phyloP scores from a whole-genome alignment of 2,797 vertebrate genomes.

The Aplochiton taeniatus region DNA sequence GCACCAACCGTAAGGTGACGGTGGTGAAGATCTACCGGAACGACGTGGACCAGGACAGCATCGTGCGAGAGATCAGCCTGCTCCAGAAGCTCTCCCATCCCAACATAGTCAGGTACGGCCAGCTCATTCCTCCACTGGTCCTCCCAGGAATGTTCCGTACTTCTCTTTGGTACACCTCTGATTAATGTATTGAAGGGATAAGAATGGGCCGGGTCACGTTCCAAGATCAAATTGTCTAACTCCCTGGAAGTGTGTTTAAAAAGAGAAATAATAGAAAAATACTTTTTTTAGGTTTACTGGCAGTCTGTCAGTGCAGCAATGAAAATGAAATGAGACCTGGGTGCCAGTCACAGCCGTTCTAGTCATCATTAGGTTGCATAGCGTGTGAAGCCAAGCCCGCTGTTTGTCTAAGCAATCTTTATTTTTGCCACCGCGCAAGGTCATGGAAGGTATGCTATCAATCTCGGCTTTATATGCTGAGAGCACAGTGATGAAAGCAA shows the following conservation, averaged over 20 bases:
- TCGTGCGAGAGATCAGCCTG: slow-evolving; percentile 87
- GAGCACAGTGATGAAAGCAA: slow-evolving; percentile 20
- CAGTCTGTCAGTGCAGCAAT: no score
- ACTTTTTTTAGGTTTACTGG: no score
- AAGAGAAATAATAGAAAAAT: no score
- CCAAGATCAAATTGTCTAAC: no score
- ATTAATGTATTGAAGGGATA: no score
- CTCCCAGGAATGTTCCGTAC: no score
- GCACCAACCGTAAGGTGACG: slow-evolving; percentile 79
- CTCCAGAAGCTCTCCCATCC: slow-evolving; percentile 90
- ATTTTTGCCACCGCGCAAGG: slow-evolving; percentile 49
- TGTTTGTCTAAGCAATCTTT: slow-evolving; percentile 58
- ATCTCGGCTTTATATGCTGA: slow-evolving; percentile 1
- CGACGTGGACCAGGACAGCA: slow-evolving; percentile 86
- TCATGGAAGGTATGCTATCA: slow-evolving; percentile 23
- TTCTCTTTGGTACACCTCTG: no score
- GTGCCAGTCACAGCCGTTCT: no score
- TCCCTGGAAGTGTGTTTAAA: no score
- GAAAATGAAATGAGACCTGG: no score
- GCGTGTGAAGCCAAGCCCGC: slow-evolving; percentile 25
- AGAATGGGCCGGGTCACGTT: no score
- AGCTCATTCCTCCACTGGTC: no score
- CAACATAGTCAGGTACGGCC: slow-evolving; percentile 90
- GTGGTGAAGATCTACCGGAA: slow-evolving; percentile 93
- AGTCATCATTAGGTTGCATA: slow-evolving; percentile 33